phyloP scores from a whole-genome alignment of 2,888 invertebrate species.

The Electrophaes corylata region DNA sequence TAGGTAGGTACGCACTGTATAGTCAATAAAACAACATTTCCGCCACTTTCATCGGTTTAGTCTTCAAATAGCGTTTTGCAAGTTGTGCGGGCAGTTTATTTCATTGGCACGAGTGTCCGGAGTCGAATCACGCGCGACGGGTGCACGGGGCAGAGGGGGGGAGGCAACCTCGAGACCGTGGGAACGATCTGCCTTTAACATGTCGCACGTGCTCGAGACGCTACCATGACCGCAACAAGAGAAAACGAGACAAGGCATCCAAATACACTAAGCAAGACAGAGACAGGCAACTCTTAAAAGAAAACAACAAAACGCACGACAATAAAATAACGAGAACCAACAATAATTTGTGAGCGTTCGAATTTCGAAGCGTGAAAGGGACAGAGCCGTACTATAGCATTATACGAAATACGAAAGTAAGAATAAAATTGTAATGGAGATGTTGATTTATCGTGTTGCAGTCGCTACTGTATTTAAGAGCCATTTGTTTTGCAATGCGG shows the following conservation, averaged over 20 bases:
- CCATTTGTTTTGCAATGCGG: conserved; percentile 65
- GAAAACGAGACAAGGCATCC: conserved; percentile 55
- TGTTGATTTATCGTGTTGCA: conserved; percentile 74
- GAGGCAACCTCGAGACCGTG: conserved; percentile 70
- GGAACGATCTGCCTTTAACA: conserved; percentile 84
- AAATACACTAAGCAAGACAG: conserved; percentile 10
- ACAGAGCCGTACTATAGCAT: conserved; percentile 62
- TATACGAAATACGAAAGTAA: conserved; percentile 71
- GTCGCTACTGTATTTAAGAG: conserved; percentile 72
- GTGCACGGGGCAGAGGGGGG: conserved; percentile 49
- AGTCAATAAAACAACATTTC: conserved; percentile 56
- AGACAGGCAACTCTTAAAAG: conserved; percentile 41
- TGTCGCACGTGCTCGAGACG: conserved; percentile 81
- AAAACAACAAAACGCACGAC: conserved; percentile 50
- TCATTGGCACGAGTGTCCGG: conserved; percentile 71
- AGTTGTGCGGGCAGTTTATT: conserved; percentile 74
- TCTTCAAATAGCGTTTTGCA: conserved; percentile 73
- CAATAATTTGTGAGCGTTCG: conserved; percentile 81
- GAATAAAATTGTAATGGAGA: conserved; percentile 73
- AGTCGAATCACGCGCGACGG: conserved; percentile 67
- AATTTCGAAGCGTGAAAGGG: conserved; percentile 74
- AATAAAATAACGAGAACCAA: conserved; percentile 76
- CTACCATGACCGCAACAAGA: conserved; percentile 55
- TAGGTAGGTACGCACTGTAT: conserved; percentile 43
- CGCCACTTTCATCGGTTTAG: conserved; percentile 68